phyloP scores from a whole-genome alignment of 2,797 vertebrate species.

The Hyperoplus lanceolatus region DNA sequence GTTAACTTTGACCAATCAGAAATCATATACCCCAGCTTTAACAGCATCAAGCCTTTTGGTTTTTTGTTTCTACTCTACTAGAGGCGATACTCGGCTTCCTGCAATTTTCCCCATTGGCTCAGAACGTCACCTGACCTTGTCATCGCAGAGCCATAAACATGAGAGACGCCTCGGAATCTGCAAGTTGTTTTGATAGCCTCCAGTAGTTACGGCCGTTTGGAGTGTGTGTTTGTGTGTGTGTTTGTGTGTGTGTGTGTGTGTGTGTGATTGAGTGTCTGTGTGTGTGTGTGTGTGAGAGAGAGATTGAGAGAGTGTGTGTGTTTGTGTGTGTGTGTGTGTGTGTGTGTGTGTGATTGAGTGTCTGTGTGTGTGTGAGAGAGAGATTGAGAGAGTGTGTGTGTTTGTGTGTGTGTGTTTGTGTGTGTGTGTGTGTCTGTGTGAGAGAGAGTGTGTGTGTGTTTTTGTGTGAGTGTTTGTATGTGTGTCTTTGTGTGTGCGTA shows the following conservation, averaged over 20 bases:
- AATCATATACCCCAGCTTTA: conserved; percentile 33
- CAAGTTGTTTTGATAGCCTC: conserved; percentile 72
- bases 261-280: background rate
- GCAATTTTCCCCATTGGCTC: conserved; percentile 49
- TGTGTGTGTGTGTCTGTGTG: too few relatives aligned
- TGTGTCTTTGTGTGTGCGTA: too few relatives aligned
- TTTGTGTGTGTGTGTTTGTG: too few relatives aligned
- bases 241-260: conserved; percentile 31
- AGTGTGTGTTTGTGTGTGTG: conserved; percentile 22
- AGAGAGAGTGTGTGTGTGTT: too few relatives aligned
- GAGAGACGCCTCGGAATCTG: conserved; percentile 70
- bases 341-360: conserved; percentile 5
- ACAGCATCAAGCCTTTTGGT: conserved; percentile 56
- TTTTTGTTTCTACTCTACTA: conserved; percentile 62
- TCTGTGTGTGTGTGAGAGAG: conserved; percentile 24
- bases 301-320: too few relatives aligned
- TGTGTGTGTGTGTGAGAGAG: conserved; percentile 22
- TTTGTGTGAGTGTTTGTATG: too few relatives aligned
- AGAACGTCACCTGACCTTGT: conserved; percentile 69
- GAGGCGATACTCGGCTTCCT: conserved; percentile 54
- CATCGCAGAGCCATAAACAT: conserved; percentile 73
- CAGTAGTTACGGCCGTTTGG: conserved; percentile 54
- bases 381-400: too few relatives aligned
- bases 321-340: conserved; percentile 28
- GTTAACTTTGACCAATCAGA: too few relatives aligned